These are phyloP conservation scores for Mormoops blainvillei DNA, from an alignment of 2,113 vertebrate species.

Conservation along the genomic window DNA sequence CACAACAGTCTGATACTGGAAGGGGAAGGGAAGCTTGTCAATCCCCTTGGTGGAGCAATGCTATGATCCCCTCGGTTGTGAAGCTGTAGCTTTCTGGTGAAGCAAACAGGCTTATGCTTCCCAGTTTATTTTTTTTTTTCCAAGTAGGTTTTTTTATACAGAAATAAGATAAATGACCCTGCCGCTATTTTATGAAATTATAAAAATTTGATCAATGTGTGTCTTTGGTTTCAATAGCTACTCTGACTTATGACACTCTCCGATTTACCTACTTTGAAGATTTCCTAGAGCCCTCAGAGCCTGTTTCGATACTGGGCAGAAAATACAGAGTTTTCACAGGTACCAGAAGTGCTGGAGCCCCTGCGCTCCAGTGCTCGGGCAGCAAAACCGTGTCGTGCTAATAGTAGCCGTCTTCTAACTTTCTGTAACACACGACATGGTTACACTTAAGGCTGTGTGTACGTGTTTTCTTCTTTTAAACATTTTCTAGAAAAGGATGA, in stretches of 20 bases:
- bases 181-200: neutral
- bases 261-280: slow-evolving; percentile 96
- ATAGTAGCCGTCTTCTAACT: neutral
- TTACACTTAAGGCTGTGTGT: neutral
- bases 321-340: slow-evolving; percentile 94
- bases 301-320: slow-evolving; percentile 95
- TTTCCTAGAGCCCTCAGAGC: slow-evolving; percentile 96
- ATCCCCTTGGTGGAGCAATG: no score
- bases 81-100: no score
- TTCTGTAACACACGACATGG: fast-evolving
- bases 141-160: fast-evolving
- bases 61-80: no score
- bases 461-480: neutral
- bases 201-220: neutral
- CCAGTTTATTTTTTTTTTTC: no score
- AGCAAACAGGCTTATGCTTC: no score
- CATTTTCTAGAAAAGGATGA: slow-evolving; percentile 90
- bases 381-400: neutral
- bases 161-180: fast-evolving
- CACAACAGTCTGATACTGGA: no score
- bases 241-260: slow-evolving; percentile 97
- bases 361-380: neutral
- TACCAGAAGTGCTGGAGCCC: slow-evolving; percentile 40
- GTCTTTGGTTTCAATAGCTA: slow-evolving; percentile 82
- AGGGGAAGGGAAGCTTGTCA: no score